Evolutionary conservation across 2,113 vertebrate species (phyloP), one percentile per base, ranked within the genome.

Genomic region (rat (Rattus norvegicus)): DNA sequence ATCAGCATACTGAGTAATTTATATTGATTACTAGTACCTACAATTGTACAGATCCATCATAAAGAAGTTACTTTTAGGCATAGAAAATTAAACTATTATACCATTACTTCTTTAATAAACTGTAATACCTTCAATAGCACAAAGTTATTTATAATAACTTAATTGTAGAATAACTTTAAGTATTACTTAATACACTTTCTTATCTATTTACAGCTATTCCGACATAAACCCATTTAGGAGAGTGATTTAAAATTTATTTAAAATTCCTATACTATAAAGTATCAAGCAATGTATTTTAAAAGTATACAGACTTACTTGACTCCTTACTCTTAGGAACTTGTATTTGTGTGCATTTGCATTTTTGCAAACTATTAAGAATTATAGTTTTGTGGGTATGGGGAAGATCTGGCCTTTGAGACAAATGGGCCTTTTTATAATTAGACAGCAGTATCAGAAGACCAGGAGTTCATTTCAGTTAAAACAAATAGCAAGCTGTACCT

Each of bases 111-210:
- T 75, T 73, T 65, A 77, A 96, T 69, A 54, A 87, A n/a, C 49
- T 73, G 79, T 6, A 96, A 19, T 67, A 6, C 24, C 67, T 85
- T 88, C 43, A 61, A 92, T 0, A 81, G 47, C 39, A 91, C 36
- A 95, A 19, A 6, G 79, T 76, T 85, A 86, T 93, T 95, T 93
- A 93, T 93, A 94, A 49, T 88, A 93, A 33, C 67, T 69, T 93
- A 96, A 81, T 10, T 16, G 54, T 86, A 89, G 93, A 79, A 81
- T 70, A 94, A 6, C 16, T 52, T 89, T 81, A 86, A 73, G 72
- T 95, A 89, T 52, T 84, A 77, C 6, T 77, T 77, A 39, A 13
- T 14, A 43, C 24, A 61, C 81, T 88, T 93, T 16, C 3, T 97
- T 39, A 67, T 39, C 5, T 22, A 73, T 20, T 89, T 89, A 72